Percentiles rank a stretch among this genome's conserved stretches.
Evolutionary conservation across 2,113 vertebrate species (phyloP).

Genomic region (Toxotes chatareus): DNA sequence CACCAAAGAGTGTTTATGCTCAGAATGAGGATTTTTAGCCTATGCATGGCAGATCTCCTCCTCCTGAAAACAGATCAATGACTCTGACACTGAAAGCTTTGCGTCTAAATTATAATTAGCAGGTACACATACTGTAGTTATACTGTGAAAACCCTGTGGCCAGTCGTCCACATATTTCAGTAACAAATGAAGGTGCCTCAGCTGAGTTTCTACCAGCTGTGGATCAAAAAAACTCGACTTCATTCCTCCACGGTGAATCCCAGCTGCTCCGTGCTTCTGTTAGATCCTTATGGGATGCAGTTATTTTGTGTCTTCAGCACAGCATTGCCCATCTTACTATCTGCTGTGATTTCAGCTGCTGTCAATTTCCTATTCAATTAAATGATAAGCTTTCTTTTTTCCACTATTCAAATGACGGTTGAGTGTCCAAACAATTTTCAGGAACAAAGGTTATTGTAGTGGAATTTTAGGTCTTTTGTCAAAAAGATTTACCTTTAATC

Average conservation of each 20-base stretch:
- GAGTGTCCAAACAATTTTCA: slow-evolving; percentile 59
- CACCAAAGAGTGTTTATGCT: slow-evolving; percentile 57
- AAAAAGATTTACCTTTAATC: slow-evolving; percentile 48
- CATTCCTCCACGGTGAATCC: slow-evolving; percentile 23
- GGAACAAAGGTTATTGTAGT: slow-evolving; percentile 54
- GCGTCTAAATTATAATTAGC: slow-evolving; percentile 71
- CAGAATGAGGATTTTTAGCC: slow-evolving; percentile 31
- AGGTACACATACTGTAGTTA: slow-evolving; percentile 26
- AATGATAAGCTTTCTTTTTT: slow-evolving; percentile 78
- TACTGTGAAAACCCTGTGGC: slow-evolving; percentile 42
- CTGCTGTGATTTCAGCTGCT: slow-evolving; percentile 67
- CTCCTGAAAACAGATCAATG: slow-evolving; percentile 71
- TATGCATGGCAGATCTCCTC: slow-evolving; percentile 35
- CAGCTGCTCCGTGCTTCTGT: slow-evolving; percentile 47
- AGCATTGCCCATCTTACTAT: slow-evolving; percentile 53
- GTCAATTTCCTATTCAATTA: slow-evolving; percentile 81
- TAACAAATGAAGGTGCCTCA: slow-evolving; percentile 61
- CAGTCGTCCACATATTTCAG: slow-evolving; percentile 42
- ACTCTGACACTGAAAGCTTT: slow-evolving; percentile 54
- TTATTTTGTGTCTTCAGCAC: slow-evolving; percentile 53
- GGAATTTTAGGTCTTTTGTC: slow-evolving; percentile 50
- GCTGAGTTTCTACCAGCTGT: slow-evolving; percentile 31
- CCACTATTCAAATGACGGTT: slow-evolving; percentile 61
- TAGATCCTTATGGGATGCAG: slow-evolving; percentile 47
- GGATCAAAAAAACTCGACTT: slow-evolving; percentile 41